Evolutionary conservation across 2,888 invertebrate genomes (phyloP).

Genomic region (Drosophila vallismaia): DNA sequence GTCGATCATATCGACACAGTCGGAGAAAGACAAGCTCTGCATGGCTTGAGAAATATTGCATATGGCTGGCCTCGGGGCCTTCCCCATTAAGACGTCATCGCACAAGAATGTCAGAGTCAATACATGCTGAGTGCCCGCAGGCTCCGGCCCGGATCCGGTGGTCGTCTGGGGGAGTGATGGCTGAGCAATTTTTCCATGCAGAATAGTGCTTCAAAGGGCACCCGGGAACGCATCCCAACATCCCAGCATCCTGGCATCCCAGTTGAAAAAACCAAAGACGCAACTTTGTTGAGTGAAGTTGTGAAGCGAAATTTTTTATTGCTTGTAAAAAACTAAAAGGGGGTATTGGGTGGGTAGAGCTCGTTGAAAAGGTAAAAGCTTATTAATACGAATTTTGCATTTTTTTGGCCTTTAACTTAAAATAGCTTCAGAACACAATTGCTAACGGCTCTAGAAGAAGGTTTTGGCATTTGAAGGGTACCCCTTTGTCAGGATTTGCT

Average conservation of each 20-base stretch:
- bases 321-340: background rate
- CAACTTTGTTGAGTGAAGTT: background rate
- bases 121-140: constrained; percentile 56
- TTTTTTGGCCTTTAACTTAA: too few relatives aligned
- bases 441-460: too few relatives aligned
- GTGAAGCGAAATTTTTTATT: too few relatives aligned
- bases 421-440: too few relatives aligned
- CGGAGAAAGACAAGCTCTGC: constrained; percentile 13
- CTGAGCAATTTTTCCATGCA: constrained; percentile 4
- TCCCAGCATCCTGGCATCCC: too few relatives aligned
- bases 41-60: constrained; percentile 67
- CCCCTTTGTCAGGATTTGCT: too few relatives aligned
- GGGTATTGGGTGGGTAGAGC: too few relatives aligned
- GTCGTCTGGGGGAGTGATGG: background rate
- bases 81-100: constrained; percentile 61
- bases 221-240: background rate
- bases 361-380: too few relatives aligned
- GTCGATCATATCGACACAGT: constrained; percentile 25
- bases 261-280: background rate
- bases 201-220: constrained; percentile 4
- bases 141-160: background rate
- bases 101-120: constrained; percentile 55
- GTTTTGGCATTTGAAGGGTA: too few relatives aligned
- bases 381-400: too few relatives aligned
- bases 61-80: constrained; percentile 60